A percentile compares a stretch with the other conserved stretches of the same genome.
Conservation (phyloP, 2,888 invertebrate species). For the Clusia tigrina region DNA sequence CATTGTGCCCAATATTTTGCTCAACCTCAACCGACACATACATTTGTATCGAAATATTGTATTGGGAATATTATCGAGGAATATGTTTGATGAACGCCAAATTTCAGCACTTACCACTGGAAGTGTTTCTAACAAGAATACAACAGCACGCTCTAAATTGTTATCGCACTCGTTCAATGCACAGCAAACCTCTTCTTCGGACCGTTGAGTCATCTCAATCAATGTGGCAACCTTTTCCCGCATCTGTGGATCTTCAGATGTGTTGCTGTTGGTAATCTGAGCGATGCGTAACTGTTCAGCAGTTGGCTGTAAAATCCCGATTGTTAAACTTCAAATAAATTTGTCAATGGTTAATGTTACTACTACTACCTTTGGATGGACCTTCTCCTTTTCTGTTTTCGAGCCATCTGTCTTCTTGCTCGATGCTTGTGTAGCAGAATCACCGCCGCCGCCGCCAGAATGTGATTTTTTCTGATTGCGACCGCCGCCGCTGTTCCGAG, state of each 20-base stretch:
- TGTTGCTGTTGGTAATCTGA: constrained; percentile 75
- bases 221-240: constrained; percentile 79
- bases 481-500: constrained; percentile 61
- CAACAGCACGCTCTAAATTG: constrained; percentile 77
- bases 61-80: too few relatives aligned
- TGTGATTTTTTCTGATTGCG: constrained; percentile 64
- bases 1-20: too few relatives aligned
- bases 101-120: constrained; percentile 55
- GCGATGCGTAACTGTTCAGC: constrained; percentile 87
- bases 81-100: neutral
- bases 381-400: constrained; percentile 70
- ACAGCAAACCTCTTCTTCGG: constrained; percentile 90
- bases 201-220: constrained; percentile 89
- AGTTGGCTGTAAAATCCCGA: constrained; percentile 69
- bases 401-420: constrained; percentile 69
- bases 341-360: too few relatives aligned
- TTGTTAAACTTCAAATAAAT: neutral
- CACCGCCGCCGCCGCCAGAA: constrained; percentile 61
- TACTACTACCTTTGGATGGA: constrained; percentile 66
- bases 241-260: constrained; percentile 71
- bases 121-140: constrained; percentile 63
- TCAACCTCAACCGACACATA: too few relatives aligned
- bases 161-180: constrained; percentile 93
- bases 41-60: too few relatives aligned
- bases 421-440: constrained; percentile 57